Base-by-base conservation (phyloP, 2,888 invertebrate genomes). In the Spisula solida region DNA sequence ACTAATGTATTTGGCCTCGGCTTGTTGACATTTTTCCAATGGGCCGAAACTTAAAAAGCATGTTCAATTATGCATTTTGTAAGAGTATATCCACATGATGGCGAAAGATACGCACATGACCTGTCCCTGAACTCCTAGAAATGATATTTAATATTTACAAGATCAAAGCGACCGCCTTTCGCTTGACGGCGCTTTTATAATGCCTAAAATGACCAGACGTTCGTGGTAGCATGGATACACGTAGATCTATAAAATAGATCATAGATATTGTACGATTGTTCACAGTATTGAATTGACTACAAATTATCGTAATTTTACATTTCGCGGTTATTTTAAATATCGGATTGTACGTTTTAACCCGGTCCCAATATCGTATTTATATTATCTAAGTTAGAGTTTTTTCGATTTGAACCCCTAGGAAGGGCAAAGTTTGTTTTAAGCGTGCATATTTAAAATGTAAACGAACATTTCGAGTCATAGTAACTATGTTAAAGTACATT, bases 131-230 rank as follows among this genome's bases (percentile, higher is more conserved):
- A 85, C 88, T 56, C 82, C n/a, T 20, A 25, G 41, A 86, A 86
- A 82, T 56, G 86, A 86, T 79, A 88, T 88, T 86, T 82, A 85
- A 88, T 88, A 88, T 88, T 48, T 82, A 4, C 14, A 79, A 88
- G 88, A 88, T 88, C 88, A 88, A 88, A 88, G 88, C 83, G 88
- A 85, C 88, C 88, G 78, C 55, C 78, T 55, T 16, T 80, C 66
- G 80, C 75, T 14, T 34, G 31, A 31, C 12, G 31, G 75, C 31
- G 5, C 18, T 34, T 34, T 34, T 16, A 31, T 31, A 75, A 75
- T 75, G 34, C 16, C 34, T 75, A 31, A 31, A 75, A 75, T 75
- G 75, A 31, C 34, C 75, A 75, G 34, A 31, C 25, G n/a, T 75
- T 75, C n/a, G 75, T 16, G 75, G 75, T 25, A 31, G 14, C 34